Conservation (phyloP, 2,113 vertebrate species). For the Australoheros scitulus region DNA sequence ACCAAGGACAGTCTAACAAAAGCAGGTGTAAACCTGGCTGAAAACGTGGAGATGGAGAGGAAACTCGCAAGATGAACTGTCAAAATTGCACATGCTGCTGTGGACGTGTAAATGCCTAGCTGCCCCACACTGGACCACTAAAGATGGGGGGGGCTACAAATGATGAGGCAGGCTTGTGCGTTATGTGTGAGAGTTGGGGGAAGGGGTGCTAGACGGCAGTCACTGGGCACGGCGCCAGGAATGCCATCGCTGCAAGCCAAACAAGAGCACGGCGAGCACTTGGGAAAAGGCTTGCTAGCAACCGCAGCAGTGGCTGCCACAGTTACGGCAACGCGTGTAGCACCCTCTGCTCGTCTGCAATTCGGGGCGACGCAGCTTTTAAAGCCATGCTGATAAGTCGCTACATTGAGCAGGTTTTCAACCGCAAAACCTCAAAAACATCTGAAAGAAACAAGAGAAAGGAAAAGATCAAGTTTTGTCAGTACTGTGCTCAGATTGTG, state of each 20-base stretch:
- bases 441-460: not conserved
- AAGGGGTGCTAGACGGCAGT: conserved; percentile 78
- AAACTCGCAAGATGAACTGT: conserved; percentile 17
- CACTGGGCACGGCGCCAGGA: conserved; percentile 89
- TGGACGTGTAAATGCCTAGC: conserved; percentile 23
- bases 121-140: conserved; percentile 33
- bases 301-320: conserved; percentile 68
- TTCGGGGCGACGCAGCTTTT: conserved; percentile 6
- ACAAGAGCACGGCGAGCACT: conserved; percentile 77
- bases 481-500: conserved; percentile 1
- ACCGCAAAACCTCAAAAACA: not conserved
- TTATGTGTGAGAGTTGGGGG: conserved; percentile 55
- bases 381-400: not conserved
- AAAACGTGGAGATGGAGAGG: conserved; percentile 21
- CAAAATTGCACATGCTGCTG: not conserved
- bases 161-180: conserved; percentile 50
- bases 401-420: not conserved
- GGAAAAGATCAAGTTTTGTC: not conserved
- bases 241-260: conserved; percentile 84
- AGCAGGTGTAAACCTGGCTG: conserved; percentile 29
- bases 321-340: conserved; percentile 36
- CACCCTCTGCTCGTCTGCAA: conserved; percentile 22
- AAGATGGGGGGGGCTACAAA: conserved; percentile 37
- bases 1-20: conserved; percentile 31
- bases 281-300: conserved; percentile 77